Base-by-base conservation (phyloP, 2,888 invertebrate species). In the Athalia rosae region DNA sequence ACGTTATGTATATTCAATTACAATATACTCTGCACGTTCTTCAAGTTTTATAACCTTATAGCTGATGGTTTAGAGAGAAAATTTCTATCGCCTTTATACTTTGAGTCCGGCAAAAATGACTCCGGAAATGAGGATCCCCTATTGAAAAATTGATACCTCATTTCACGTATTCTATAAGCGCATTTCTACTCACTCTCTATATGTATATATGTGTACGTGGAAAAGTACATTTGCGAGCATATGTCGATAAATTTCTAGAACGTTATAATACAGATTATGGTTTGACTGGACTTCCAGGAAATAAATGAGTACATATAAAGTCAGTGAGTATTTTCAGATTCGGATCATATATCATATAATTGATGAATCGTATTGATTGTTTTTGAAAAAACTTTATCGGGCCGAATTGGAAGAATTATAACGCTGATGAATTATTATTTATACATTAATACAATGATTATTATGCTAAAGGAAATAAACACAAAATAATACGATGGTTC, bases 141-240 rank as follows among this genome's bases (percentile, higher is more conserved):
- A 45, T 67, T 67, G 53, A 67, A 53, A 67, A 53, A 50, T 67
- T 67, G 50, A 67, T 67, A 50, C 50, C 28, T 67, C 67, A 67
- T 67, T 53, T 28, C 1, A 4, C 28, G 2, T 67, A 15, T 48
- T 28, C 53, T 15, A 11, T 67, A 53, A 67, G 67, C 58, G 71
- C 71, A 71, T 71, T 71, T 58, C 58, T 45, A 15, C 56, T n/a
- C 58, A 28, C 4, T 6, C n/a, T 13, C 13, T 13, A 5, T 45
- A 45, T n/a, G n/a, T n/a, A n/a, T n/a, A n/a, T n/a, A n/a, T n/a
- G n/a, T n/a, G n/a, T n/a, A n/a, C n/a, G n/a, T n/a, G n/a, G 58
- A 71, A 71, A 71, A 71, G 7, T 71, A 56, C 45, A 6, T 58
- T 7, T 45, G 45, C 13, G 71, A 56, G 13, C 58, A 28, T 45